A percentile compares a stretch with the other conserved stretches of the same genome.
Evolutionary conservation across 2,888 invertebrate species (phyloP).

Genomic region (Habrosyne pyritoides): DNA sequence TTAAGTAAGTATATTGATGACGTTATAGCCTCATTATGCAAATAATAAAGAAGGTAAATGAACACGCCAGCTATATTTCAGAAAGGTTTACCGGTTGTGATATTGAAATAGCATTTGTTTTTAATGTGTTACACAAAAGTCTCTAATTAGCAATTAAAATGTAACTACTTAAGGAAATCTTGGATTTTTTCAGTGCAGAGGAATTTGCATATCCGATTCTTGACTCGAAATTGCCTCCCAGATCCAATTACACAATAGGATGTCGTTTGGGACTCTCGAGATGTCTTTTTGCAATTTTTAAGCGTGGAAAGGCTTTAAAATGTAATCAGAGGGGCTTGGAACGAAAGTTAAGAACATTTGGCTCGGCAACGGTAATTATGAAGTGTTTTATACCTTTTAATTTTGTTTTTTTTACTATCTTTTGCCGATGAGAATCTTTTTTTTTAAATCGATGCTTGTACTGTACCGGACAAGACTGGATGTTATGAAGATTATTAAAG

Average conservation of each 20-base stretch:
- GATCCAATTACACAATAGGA: slow-evolving; percentile 70
- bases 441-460: slow-evolving; percentile 8
- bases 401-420: slow-evolving; percentile 52
- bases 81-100: background rate
- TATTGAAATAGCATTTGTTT: background rate
- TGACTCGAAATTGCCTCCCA: slow-evolving; percentile 54
- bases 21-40: too few relatives aligned
- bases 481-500: background rate
- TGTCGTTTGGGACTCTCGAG: slow-evolving; percentile 56
- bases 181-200: slow-evolving; percentile 34
- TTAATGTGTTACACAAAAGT: background rate
- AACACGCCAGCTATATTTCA: background rate
- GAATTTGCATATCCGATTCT: slow-evolving; percentile 60
- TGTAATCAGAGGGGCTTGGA: slow-evolving; percentile 73
- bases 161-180: slow-evolving; percentile 40
- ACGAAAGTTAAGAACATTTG: slow-evolving; percentile 68
- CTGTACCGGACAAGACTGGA: background rate
- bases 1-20: background rate
- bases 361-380: slow-evolving; percentile 60
- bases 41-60: background rate
- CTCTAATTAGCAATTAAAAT: background rate
- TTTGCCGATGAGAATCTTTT: slow-evolving; percentile 34
- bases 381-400: slow-evolving; percentile 71
- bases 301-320: slow-evolving; percentile 70
- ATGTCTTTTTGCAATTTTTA: slow-evolving; percentile 66